phyloP scores from a whole-genome alignment of 1,140 invertebrate species.

The Daktulosphaira vitifoliae region DNA sequence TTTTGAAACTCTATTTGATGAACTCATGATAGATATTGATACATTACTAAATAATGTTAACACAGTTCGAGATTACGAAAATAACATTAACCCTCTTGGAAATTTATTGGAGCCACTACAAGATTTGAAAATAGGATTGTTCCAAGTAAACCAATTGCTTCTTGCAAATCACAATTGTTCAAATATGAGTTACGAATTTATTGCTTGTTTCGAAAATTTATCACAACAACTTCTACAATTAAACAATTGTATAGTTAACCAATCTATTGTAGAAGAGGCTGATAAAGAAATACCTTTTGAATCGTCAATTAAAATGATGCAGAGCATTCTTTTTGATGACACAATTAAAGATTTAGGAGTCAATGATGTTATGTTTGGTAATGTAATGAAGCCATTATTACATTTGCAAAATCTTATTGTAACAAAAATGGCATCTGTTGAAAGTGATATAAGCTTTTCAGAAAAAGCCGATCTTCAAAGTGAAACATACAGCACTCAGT shows the following conservation, averaged over 20 bases:
- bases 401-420: constrained; percentile 22
- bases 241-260: constrained; percentile 30
- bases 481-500: not conserved
- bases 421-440: constrained; percentile 21
- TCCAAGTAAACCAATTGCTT: constrained; percentile 23
- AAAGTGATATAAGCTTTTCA: constrained; percentile 25
- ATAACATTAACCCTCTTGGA: constrained; percentile 12
- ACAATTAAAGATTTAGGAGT: constrained; percentile 20
- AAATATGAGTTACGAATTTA: constrained; percentile 7
- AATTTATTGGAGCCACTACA: constrained; percentile 16
- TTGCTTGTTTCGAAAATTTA: constrained; percentile 21
- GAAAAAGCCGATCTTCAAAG: constrained; percentile 3
- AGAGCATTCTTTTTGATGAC: constrained; percentile 14
- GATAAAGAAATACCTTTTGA: constrained; percentile 35
- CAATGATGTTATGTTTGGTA: constrained; percentile 12
- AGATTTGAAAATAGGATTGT: constrained; percentile 21
- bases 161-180: constrained; percentile 11
- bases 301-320: constrained; percentile 35
- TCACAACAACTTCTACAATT: constrained; percentile 27
- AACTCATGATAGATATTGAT: constrained; percentile 19
- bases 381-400: constrained; percentile 14
- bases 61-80: constrained; percentile 8
- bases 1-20: constrained; percentile 19
- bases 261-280: constrained; percentile 30
- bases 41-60: constrained; percentile 20